These are phyloP conservation scores for Malurus leucopterus DNA, from an alignment of 2,797 vertebrate genomes.

Conservation along the genomic window DNA sequence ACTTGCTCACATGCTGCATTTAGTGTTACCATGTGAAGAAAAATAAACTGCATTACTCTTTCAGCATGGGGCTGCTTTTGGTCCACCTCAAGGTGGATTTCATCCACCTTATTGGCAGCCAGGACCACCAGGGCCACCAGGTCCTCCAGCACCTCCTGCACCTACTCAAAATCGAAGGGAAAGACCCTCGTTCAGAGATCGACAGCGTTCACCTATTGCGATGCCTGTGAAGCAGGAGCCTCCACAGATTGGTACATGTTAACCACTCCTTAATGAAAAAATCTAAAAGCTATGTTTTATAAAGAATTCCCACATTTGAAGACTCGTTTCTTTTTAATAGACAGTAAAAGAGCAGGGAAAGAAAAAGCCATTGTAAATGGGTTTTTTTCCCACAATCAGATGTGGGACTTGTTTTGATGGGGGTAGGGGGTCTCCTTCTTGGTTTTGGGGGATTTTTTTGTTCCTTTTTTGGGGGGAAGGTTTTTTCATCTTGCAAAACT, in stretches of 20 bases:
- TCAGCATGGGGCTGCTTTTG: constrained; percentile 93
- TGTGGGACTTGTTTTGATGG: neutral
- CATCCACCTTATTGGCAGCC: constrained; percentile 94
- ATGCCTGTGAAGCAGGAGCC: constrained; percentile 91
- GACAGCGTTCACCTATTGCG: constrained; percentile 90
- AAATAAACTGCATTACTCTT: constrained; percentile 81
- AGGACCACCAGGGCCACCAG: constrained; percentile 84
- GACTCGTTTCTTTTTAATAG: neutral
- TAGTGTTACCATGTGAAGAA: constrained; percentile 71
- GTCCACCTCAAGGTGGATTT: constrained; percentile 87
- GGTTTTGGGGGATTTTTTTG: neutral
- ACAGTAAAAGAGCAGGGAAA: neutral
- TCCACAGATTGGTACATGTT: constrained; percentile 85
- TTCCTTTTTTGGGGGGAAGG: neutral
- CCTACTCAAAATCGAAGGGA: constrained; percentile 92
- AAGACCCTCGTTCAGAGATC: constrained; percentile 89
- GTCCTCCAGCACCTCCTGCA: constrained; percentile 81
- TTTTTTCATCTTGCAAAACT: neutral
- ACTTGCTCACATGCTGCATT: constrained; percentile 55
- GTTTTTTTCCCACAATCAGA: neutral
- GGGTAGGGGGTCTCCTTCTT: neutral
- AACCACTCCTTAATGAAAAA: constrained; percentile 43
- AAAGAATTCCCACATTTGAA: neutral
- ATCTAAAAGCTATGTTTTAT: neutral
- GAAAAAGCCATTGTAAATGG: neutral